Base-by-base conservation (phyloP, 2,797 vertebrate genomes). In the Gobionotothen gibberifrons region DNA sequence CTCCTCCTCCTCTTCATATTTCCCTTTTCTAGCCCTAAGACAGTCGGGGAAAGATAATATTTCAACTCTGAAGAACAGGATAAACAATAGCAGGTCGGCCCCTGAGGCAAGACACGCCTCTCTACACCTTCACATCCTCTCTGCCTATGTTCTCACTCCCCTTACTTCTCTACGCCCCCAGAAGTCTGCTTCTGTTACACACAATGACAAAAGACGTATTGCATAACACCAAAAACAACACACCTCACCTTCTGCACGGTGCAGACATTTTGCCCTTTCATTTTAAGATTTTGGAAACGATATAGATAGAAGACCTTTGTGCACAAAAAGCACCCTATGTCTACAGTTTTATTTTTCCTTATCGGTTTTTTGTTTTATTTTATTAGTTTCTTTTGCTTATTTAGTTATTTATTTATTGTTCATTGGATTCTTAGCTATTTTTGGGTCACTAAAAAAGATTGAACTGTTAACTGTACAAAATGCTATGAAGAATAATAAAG, bases 41-140 rank as follows among this genome's bases (percentile, higher is more conserved):
- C 72, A 65, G 74, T 69, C 7, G 10, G 42, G 46, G 65, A 60
- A 74, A 82, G 89, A 77, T 90, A 78, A 56, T 69, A 84, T 93
- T 92, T 88, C 87, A 89, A 32, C 78, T 83, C 59, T 65, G 57
- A 88, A 86, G 76, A 87, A 80, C 69, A 80, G 48, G 40, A 76
- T 85, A 83, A 86, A 85, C 81, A 83, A 59, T 53, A 78, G 79
- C 71, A 69, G 68, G 48, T 74, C 63, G 53, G 32, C 75, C 84
- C 85, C 67, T n/a, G 60, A 77, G 87, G 84, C 65, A 0, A 42
- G 78, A 72, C 83, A 79, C 84, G 55, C 86, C 85, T 80, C 82
- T 64, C 54, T 68, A 68, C 76, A 83, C 69, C 74, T 80, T 71
- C 42, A 77, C 76, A 69, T 78, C 65, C 69, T 44, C 11, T 61